Evolutionary conservation across 2,113 vertebrate species (phyloP).

Genomic region (Cricetomys ansorgei): DNA sequence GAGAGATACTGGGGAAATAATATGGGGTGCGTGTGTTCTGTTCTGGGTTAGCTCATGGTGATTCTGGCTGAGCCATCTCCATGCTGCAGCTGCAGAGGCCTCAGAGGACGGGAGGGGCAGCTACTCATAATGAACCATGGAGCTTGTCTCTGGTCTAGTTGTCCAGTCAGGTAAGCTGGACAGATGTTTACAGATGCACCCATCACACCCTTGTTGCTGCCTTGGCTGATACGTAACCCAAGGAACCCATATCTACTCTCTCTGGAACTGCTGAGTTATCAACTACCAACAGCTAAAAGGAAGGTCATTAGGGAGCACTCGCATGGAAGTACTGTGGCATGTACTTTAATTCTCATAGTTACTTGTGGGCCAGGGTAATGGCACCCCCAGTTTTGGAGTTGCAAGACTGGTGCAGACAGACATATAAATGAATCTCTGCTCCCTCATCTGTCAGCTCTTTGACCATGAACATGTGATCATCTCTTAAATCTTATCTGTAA

Average conservation of each 20-base stretch:
- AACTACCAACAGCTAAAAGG: background rate
- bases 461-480: background rate
- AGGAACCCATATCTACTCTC: background rate
- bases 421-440: background rate
- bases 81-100: background rate
- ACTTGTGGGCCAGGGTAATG: background rate
- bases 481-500: background rate
- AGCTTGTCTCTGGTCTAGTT: background rate
- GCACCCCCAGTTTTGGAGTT: background rate
- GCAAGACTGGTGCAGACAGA: background rate
- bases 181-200: background rate
- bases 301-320: background rate
- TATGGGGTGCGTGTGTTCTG: background rate
- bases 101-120: background rate
- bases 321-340: background rate
- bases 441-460: background rate
- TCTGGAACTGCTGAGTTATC: background rate
- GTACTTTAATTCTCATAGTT: background rate
- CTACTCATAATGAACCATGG: background rate
- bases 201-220: background rate
- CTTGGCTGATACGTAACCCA: background rate
- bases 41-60: background rate
- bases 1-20: background rate
- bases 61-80: background rate
- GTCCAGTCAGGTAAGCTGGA: background rate